Conservation (phyloP, 2,888 invertebrate species). For the Notodonta ziczac region DNA sequence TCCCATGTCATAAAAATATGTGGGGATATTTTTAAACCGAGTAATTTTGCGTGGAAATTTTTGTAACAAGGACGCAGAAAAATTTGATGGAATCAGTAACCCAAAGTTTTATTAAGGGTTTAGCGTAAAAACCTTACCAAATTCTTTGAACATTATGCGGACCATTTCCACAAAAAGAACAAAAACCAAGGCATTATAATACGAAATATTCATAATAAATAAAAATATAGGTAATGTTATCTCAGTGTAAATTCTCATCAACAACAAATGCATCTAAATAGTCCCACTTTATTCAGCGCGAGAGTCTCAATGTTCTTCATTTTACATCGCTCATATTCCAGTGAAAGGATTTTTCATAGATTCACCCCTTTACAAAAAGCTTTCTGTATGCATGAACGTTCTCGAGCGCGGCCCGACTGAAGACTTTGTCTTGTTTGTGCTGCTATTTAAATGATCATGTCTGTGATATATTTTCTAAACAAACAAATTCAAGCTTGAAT, state of each 20-base stretch:
- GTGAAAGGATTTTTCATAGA: constrained; percentile 23
- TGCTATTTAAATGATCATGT: neutral
- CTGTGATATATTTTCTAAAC: too few relatives aligned
- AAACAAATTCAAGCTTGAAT: too few relatives aligned
- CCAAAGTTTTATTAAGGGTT: too few relatives aligned
- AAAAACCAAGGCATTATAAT: neutral
- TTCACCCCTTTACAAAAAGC: constrained; percentile 22
- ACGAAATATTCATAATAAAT: neutral
- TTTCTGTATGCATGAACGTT: constrained; percentile 34
- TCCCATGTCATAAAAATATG: neutral
- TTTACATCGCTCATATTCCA: constrained; percentile 16
- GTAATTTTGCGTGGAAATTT: neutral
- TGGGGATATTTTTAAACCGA: neutral
- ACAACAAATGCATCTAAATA: constrained; percentile 7
- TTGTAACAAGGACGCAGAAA: neutral
- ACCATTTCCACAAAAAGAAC: neutral
- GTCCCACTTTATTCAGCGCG: constrained; percentile 14
- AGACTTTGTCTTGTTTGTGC: constrained; percentile 4
- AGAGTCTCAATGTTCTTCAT: constrained; percentile 22
- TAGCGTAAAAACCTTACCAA: too few relatives aligned
- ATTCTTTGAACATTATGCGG: too few relatives aligned
- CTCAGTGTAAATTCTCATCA: constrained; percentile 20
- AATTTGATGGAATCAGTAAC: too few relatives aligned
- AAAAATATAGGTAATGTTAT: neutral
- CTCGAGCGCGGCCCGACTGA: constrained; percentile 16